These are phyloP conservation scores for Drosophila multiciliata DNA, from an alignment of 2,888 invertebrate species.

Conservation along the genomic window DNA sequence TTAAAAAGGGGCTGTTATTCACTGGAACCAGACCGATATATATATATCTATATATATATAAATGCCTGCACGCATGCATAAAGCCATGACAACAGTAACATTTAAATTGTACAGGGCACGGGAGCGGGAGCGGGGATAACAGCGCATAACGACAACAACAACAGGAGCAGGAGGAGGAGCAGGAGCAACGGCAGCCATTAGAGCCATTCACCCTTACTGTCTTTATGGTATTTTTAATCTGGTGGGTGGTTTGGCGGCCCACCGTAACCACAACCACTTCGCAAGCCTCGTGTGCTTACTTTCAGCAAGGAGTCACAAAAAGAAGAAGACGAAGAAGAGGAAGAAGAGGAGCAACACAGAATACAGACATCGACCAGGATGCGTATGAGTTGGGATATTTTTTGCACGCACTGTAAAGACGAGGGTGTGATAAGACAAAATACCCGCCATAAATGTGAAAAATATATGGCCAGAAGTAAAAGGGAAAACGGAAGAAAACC, in stretches of 20 bases:
- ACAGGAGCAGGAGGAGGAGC: slow-evolving; percentile 15
- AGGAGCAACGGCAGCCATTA: slow-evolving; percentile 69
- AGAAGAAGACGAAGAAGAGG: slow-evolving; percentile 28
- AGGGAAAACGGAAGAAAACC: slow-evolving; percentile 64
- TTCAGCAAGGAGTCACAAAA: slow-evolving; percentile 48
- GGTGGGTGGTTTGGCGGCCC: slow-evolving; percentile 77
- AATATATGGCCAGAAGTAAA: slow-evolving; percentile 81
- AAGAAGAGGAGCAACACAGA: background rate
- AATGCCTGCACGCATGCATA: slow-evolving; percentile 12
- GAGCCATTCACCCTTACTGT: slow-evolving; percentile 83
- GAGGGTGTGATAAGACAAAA: slow-evolving; percentile 84
- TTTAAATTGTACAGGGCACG: slow-evolving; percentile 16
- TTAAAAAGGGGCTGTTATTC: slow-evolving; percentile 13
- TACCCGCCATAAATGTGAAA: slow-evolving; percentile 83
- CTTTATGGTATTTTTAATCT: slow-evolving; percentile 84
- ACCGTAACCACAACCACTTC: slow-evolving; percentile 17
- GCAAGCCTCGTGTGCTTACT: slow-evolving; percentile 28
- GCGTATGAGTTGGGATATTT: slow-evolving; percentile 56
- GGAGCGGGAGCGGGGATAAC: slow-evolving; percentile 40
- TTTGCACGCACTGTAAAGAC: slow-evolving; percentile 79
- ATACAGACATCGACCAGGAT: slow-evolving; percentile 16
- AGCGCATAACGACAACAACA: slow-evolving; percentile 49
- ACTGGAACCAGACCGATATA: slow-evolving; percentile 7
- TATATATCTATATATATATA: background rate
- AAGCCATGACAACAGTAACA: slow-evolving; percentile 41